A percentile compares a stretch with the other conserved stretches of the same genome.
Conservation (phyloP, 64 coral and sea anemone genomes). For the Dendrophyllia cribrosa region DNA sequence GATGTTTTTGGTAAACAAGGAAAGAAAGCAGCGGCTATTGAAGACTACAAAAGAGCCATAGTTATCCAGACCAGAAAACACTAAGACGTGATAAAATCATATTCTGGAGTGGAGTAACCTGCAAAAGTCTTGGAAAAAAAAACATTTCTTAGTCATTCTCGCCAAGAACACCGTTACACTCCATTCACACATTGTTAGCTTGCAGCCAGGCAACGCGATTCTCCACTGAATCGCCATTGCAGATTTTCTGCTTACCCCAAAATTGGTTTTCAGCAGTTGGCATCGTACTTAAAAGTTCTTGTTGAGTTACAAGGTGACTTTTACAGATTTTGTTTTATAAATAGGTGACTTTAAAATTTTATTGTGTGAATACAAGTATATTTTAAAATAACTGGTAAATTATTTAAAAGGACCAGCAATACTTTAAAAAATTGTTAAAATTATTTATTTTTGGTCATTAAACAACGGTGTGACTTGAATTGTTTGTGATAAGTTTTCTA, state of each 20-base stretch:
- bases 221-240: too few relatives aligned
- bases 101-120: neutral
- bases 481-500: too few relatives aligned
- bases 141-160: too few relatives aligned
- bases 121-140: neutral
- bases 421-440: neutral
- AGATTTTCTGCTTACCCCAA: too few relatives aligned
- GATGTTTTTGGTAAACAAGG: conserved; percentile 83
- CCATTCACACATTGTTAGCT: too few relatives aligned
- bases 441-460: neutral
- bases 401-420: neutral
- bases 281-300: too few relatives aligned
- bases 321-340: too few relatives aligned
- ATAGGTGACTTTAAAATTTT: neutral
- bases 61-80: conserved; percentile 88
- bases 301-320: neutral
- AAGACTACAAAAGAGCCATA: conserved; percentile 96
- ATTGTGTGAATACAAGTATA: neutral
- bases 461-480: neutral
- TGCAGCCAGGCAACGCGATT: too few relatives aligned
- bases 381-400: neutral
- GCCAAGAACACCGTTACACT: too few relatives aligned
- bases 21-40: conserved; percentile 79
- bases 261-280: too few relatives aligned
- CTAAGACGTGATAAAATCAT: neutral